These are phyloP conservation scores for Myopa testacea DNA, from an alignment of 2,888 invertebrate genomes.

Conservation along the genomic window DNA sequence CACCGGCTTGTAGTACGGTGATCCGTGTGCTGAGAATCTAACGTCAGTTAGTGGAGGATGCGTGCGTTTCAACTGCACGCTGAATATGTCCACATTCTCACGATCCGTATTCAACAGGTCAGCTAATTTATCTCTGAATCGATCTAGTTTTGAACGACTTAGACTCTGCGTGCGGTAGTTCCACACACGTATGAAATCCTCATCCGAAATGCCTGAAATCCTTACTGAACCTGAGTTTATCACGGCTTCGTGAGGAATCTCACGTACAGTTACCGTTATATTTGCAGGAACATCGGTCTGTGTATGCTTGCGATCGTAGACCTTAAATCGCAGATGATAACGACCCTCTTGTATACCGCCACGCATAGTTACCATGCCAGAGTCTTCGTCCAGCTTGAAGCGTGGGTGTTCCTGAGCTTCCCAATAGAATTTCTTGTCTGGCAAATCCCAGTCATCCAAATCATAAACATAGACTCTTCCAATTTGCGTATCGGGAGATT, in stretches of 20 bases:
- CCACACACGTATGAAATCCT: constrained; percentile 96
- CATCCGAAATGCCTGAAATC: constrained; percentile 93
- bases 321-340: constrained; percentile 84
- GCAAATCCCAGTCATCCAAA: constrained; percentile 98
- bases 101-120: constrained; percentile 86
- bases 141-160: constrained; percentile 88
- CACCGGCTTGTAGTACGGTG: constrained; percentile 95
- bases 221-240: constrained; percentile 95
- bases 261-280: constrained; percentile 93
- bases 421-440: constrained; percentile 98
- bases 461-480: constrained; percentile 98
- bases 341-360: constrained; percentile 91
- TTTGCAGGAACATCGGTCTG: constrained; percentile 97
- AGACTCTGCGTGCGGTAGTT: constrained; percentile 89
- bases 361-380: constrained; percentile 96
- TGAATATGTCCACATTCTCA: constrained; percentile 95
- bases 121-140: constrained; percentile 88
- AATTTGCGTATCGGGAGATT: constrained; percentile 89
- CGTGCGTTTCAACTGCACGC: constrained; percentile 88
- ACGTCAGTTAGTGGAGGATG: constrained; percentile 92
- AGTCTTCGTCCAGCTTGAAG: constrained; percentile 89
- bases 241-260: constrained; percentile 95
- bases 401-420: constrained; percentile 86
- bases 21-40: constrained; percentile 93
- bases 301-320: constrained; percentile 93